Evolutionary conservation across 92 coral and sea anemone genomes (phyloP).

Genomic region (Palythoa heliodiscus): DNA sequence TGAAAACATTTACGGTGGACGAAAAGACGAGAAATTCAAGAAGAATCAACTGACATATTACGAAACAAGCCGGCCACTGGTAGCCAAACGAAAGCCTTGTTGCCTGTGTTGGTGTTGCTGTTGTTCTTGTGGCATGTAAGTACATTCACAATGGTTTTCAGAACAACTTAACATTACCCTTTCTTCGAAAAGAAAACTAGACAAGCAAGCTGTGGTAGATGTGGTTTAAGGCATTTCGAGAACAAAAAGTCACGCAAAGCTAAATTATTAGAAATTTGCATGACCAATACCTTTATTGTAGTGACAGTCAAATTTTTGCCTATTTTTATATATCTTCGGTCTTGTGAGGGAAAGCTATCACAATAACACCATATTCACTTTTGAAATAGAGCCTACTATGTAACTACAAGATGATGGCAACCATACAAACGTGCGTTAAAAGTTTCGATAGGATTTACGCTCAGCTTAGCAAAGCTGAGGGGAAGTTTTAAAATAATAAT

Average conservation of each 20-base stretch:
- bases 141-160: not conserved
- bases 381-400: not conserved
- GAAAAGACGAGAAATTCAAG: slow-evolving; percentile 36
- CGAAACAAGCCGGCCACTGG: slow-evolving; percentile 54
- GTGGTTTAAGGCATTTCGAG: not conserved
- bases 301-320: not conserved
- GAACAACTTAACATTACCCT: not conserved
- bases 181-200: not conserved
- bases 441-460: not conserved
- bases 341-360: not conserved
- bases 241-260: slow-evolving; percentile 35
- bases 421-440: not conserved
- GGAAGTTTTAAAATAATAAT: no score
- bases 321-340: not conserved
- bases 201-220: not conserved
- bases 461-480: not conserved
- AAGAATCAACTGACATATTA: slow-evolving; percentile 34
- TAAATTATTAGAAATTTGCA: not conserved
- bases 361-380: not conserved
- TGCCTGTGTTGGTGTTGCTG: slow-evolving; percentile 89
- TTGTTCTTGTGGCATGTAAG: slow-evolving; percentile 67
- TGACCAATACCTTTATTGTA: slow-evolving; percentile 11
- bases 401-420: not conserved
- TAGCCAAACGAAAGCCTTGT: slow-evolving; percentile 63
- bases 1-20: slow-evolving; percentile 34